A percentile compares a stretch with the other conserved stretches of the same genome.
Conservation (phyloP, 2,113 vertebrate genomes). For the Mustela lutreola region DNA sequence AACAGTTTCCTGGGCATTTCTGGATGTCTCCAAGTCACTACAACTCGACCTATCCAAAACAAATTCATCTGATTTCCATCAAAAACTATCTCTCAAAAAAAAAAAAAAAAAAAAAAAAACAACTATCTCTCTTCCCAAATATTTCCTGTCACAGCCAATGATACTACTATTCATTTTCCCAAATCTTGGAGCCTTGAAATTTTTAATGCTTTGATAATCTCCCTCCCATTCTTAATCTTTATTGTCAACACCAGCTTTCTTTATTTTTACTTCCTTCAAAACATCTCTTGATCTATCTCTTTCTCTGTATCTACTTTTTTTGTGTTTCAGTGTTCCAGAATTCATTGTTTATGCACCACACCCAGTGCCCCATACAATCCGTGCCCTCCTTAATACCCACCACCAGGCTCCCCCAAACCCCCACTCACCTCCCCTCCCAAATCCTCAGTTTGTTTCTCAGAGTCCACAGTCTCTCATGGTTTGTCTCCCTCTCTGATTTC, state of each 20-base stretch:
- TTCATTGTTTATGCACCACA: too few relatives aligned
- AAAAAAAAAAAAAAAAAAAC: too few relatives aligned
- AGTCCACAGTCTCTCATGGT: too few relatives aligned
- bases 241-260: background rate
- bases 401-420: too few relatives aligned
- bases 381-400: too few relatives aligned
- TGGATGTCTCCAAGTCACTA: background rate
- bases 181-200: background rate
- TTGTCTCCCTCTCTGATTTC: too few relatives aligned
- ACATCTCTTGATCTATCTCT: background rate
- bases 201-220: background rate
- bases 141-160: background rate
- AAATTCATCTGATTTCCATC: conserved; percentile 34
- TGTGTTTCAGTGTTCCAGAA: too few relatives aligned
- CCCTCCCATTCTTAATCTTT: background rate
- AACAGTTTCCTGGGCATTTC: background rate
- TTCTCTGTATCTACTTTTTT: background rate
- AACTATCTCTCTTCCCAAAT: background rate
- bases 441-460: too few relatives aligned
- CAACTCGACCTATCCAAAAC: background rate
- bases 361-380: too few relatives aligned
- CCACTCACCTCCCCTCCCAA: too few relatives aligned
- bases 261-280: background rate
- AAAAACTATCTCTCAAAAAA: background rate
- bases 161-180: background rate